These are phyloP conservation scores for Pogoniulus pusillus DNA, from an alignment of 2,797 vertebrate genomes.

Conservation along the genomic window DNA sequence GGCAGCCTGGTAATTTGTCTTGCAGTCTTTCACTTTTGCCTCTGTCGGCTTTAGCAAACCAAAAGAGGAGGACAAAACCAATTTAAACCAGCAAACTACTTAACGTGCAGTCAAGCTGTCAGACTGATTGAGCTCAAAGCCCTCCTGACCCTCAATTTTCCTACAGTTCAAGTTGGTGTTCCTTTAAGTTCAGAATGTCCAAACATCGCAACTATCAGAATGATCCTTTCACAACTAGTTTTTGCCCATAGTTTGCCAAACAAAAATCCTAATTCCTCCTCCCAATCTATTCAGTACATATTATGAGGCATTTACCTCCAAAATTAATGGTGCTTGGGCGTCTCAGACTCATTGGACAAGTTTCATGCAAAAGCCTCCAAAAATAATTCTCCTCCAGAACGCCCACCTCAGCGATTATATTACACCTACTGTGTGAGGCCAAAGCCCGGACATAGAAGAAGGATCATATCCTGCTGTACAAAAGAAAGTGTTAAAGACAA, in stretches of 20 bases:
- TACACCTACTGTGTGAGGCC: constrained; percentile 43
- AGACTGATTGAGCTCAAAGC: not conserved
- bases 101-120: not conserved
- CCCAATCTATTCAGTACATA: constrained; percentile 17
- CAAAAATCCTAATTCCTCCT: not conserved
- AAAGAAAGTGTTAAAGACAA: constrained; percentile 42
- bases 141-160: not conserved
- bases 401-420: constrained; percentile 34
- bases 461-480: constrained; percentile 54
- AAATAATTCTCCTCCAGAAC: constrained; percentile 43
- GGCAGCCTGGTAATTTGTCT: not conserved
- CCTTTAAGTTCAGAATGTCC: not conserved
- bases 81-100: not conserved
- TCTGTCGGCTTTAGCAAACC: not conserved
- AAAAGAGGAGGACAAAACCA: not conserved
- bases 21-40: not conserved
- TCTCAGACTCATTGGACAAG: constrained; percentile 68
- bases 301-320: constrained; percentile 56
- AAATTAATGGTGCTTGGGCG: constrained; percentile 61
- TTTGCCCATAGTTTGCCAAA: not conserved
- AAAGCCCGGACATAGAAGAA: constrained; percentile 19
- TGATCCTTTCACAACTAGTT: not conserved
- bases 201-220: not conserved
- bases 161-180: constrained; percentile 3
- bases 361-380: constrained; percentile 52